Base-by-base conservation (phyloP, 2,797 vertebrate species). In the Atherinosoma microstoma region DNA sequence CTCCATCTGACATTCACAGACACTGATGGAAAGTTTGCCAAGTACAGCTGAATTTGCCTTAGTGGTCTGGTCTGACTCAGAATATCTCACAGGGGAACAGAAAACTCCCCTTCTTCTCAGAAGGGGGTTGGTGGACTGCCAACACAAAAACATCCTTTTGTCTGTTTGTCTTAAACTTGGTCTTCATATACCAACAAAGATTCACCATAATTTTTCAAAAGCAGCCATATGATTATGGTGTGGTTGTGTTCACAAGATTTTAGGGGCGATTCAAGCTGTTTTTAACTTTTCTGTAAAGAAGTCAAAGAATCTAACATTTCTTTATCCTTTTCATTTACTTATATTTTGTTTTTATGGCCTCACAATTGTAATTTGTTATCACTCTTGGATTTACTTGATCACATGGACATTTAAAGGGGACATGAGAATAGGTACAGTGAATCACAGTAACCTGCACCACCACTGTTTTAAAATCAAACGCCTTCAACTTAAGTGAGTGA, bases 1-100 rank as follows among this genome's bases (percentile, higher is more conserved):
- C 32, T 77, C 67, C 45, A 68, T 83, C 57, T 62, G 70, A 38
- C 83, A 64, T 70, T 75, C 76, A 67, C 75, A 76, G 56, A 79
- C 60, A 63, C 51, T 47, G 51, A 29, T 70, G 73, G 72, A 89
- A 87, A 84, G 80, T 85, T 58, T 81, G 86, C 87, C 86, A 90
- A 91, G 86, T 85, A 86, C 87, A 72, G 73, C 61, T 81, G 81
- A 70, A 66, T 78, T 64, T 73, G 68, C 79, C 76, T 62, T 72
- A 58, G 81, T 77, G 85, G 68, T 70, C 74, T 67, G 56, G 47
- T 74, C 51, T 82, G 76, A 85, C 80, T 86, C 79, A 89, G n/a
- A 57, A 80, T 47, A 72, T 67, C 58, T 81, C 84, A 64, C 58
- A 42, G 69, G 74, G 74, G 77, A 73, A 40, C 30, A 80, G 56